Conservation (phyloP, 2,797 vertebrate genomes). For the Gobionotothen gibberifrons region DNA sequence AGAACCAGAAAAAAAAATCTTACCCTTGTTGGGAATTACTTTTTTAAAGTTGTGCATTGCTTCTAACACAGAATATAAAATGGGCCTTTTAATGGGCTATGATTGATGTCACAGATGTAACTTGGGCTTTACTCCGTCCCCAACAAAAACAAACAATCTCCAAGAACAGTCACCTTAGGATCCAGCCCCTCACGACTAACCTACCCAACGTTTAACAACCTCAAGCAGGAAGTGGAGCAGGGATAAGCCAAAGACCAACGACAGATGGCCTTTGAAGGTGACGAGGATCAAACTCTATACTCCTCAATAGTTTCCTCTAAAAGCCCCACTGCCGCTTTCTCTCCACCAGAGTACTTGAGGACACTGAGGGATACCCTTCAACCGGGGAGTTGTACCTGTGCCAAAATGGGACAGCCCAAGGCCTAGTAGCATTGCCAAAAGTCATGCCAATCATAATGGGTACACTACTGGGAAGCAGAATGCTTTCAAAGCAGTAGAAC, state of each 20-base stretch:
- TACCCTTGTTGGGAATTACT: not conserved
- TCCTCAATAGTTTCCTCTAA: not conserved
- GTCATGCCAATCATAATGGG: not conserved
- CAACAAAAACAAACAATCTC: not conserved
- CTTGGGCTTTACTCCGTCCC: not conserved
- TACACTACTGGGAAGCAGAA: not conserved
- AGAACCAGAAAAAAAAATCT: not conserved
- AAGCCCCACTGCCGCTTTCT: not conserved
- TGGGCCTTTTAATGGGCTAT: not conserved
- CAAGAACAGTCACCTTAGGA: not conserved
- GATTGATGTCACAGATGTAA: not conserved
- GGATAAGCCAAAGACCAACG: not conserved
- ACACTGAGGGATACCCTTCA: not conserved
- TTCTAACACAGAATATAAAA: not conserved
- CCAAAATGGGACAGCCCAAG: not conserved
- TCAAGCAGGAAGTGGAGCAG: not conserved
- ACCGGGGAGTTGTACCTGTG: not conserved
- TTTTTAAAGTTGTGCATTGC: not conserved
- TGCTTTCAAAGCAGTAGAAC: not conserved
- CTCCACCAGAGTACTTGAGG: not conserved
- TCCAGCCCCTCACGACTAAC: not conserved
- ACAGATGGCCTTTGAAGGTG: not conserved
- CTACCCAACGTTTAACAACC: not conserved
- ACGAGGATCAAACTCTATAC: not conserved
- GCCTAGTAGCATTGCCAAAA: not conserved